Percentiles rank a stretch among this genome's conserved stretches.
Evolutionary conservation across 2,113 vertebrate genomes (phyloP).

Genomic region (Mirounga angustirostris): DNA sequence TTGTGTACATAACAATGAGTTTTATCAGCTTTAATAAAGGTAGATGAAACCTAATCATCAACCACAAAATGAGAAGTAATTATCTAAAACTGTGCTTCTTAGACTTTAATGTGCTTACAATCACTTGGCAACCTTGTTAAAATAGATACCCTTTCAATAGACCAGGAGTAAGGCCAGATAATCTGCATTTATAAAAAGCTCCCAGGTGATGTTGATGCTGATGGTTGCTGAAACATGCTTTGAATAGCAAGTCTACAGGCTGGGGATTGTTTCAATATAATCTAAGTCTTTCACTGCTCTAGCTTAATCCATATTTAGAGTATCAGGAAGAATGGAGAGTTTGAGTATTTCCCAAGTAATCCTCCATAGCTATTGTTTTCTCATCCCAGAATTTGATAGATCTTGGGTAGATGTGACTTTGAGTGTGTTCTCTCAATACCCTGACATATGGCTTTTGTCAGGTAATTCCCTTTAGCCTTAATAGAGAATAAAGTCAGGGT

Average conservation of each 20-base stretch:
- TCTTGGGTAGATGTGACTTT: conserved; percentile 42
- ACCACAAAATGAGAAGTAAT: neutral
- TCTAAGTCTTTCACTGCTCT: neutral
- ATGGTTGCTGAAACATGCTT: neutral
- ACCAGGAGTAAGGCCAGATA: neutral
- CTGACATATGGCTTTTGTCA: conserved; percentile 68
- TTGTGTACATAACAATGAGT: neutral
- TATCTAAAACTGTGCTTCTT: neutral
- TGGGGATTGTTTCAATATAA: neutral
- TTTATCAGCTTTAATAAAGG: neutral
- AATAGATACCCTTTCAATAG: neutral
- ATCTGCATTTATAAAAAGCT: neutral
- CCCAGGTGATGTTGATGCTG: neutral
- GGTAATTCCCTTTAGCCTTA: conserved; percentile 64
- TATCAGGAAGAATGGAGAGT: neutral
- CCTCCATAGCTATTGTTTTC: conserved; percentile 16
- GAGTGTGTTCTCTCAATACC: conserved; percentile 35
- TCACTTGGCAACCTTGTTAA: neutral
- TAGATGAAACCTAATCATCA: neutral
- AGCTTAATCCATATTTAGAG: conserved; percentile 14
- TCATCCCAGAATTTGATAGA: conserved; percentile 32
- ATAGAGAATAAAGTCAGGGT: conserved; percentile 62
- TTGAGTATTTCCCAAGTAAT: conserved; percentile 29
- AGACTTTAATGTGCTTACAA: neutral
- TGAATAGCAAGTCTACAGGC: neutral